Conservation (phyloP, 2,113 vertebrate species). For the Callopanchax toddi region DNA sequence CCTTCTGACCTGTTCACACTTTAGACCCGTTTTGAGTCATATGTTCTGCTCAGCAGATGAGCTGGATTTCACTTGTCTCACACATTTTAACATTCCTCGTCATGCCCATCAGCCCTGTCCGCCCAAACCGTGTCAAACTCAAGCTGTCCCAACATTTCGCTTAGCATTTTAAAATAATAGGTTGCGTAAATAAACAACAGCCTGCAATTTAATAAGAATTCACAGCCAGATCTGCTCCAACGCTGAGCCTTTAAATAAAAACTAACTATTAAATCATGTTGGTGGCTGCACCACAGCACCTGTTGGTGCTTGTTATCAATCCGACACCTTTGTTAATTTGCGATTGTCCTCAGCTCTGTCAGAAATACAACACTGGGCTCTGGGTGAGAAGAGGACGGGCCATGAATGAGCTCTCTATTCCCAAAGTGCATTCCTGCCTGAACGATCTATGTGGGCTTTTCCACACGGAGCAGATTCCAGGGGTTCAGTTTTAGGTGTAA, state of each 20-base stretch:
- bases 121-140: conserved; percentile 8
- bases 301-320: conserved; percentile 65
- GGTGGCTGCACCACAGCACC: conserved; percentile 67
- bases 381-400: conserved; percentile 47
- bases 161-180: conserved; percentile 5
- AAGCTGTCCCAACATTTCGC: conserved; percentile 10
- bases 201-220: neutral
- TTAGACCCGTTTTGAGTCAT: conserved; percentile 29
- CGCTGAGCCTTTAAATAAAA: conserved; percentile 59
- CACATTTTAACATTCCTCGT: conserved; percentile 81
- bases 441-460: conserved; percentile 58
- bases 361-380: conserved; percentile 62
- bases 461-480: conserved; percentile 65
- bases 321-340: conserved; percentile 78
- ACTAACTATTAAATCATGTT: neutral
- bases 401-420: conserved; percentile 51
- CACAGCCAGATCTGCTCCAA: conserved; percentile 11
- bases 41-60: conserved; percentile 75
- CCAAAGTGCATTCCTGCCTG: conserved; percentile 63
- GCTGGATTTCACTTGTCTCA: conserved; percentile 72
- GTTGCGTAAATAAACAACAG: conserved; percentile 1
- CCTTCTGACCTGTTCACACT: conserved; percentile 23
- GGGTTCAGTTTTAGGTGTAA: conserved; percentile 73
- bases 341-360: conserved; percentile 69
- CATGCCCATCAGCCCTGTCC: conserved; percentile 66